Evolutionary conservation across 2,797 vertebrate species (phyloP).

Genomic region (Hozukius guyotensis): DNA sequence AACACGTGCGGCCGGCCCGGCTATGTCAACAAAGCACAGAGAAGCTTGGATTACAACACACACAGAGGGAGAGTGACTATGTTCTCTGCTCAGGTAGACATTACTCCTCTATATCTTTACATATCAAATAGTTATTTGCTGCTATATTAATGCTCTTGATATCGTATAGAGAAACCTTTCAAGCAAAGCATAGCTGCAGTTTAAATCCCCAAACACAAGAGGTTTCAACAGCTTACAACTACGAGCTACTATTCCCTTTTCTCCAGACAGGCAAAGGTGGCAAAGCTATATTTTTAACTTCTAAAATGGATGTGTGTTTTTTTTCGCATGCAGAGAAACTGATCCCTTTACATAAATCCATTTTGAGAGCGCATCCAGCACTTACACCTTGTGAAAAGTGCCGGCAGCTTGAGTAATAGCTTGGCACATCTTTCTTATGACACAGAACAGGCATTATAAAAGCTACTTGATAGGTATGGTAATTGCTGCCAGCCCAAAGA

Average conservation of each 20-base stretch:
- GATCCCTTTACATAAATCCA: constrained; percentile 57
- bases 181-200: constrained; percentile 2
- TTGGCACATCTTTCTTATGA: constrained; percentile 60
- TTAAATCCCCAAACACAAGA: constrained; percentile 25
- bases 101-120: too few relatives aligned
- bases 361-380: constrained; percentile 45
- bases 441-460: constrained; percentile 61
- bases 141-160: neutral
- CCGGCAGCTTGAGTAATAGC: constrained; percentile 61
- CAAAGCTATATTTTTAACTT: constrained; percentile 61
- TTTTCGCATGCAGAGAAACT: constrained; percentile 26
- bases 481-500: constrained; percentile 75
- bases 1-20: too few relatives aligned
- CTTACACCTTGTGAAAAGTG: constrained; percentile 57
- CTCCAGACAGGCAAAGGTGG: constrained; percentile 7
- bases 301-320: constrained; percentile 21
- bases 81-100: too few relatives aligned
- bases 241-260: constrained; percentile 8
- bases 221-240: constrained; percentile 35
- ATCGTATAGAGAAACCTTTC: neutral
- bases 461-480: constrained; percentile 74
- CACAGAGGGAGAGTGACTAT: too few relatives aligned
- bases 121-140: neutral
- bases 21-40: too few relatives aligned
- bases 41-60: too few relatives aligned